Base-by-base conservation (phyloP, 2,888 invertebrate genomes). In the Patella caerulea region DNA sequence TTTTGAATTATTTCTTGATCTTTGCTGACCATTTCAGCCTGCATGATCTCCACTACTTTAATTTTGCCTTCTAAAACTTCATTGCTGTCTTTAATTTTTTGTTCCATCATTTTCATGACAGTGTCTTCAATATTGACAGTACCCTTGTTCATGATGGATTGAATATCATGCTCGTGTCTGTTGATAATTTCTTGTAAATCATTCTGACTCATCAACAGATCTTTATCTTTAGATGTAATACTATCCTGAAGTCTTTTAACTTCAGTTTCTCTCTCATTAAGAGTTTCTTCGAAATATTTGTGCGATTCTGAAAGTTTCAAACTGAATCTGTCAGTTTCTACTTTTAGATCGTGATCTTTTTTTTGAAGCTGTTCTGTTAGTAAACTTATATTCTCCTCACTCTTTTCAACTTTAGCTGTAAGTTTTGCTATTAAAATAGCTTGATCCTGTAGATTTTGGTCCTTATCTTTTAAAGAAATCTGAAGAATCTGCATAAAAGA, bases 401-500 rank as follows among this genome's bases (percentile, higher is more conserved):
- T 87, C 14, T 74, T 78, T 80, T 90, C 89, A 9, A 90, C 86
- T 79, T 88, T 88, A 15, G 83, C 79, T 0, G 89, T 89, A 24
- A 91, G 86, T 81, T 88, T 89, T 24, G 86, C 81, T 45, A 90
- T 86, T 56, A 89, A 81, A 34, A 83, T 54, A 12, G 85, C 83
- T 72, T 88, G 89, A 73, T 87, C 87, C 24, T 84, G 81, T 3
- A 89, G 75, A 56, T 79, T 85, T 76, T 88, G 84, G 69, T 88
- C 89, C 76, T 88, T 87, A 72, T 90, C 89, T 79, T 85, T 84
- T 7, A 90, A 85, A 17, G 86, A 82, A 12, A 81, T 81, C 78
- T 90, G 90, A n/a, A 91, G 75, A 17, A 91, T 84, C 90, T 90
- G 82, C 94, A 78, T 71, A 73, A 69, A 79, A 19, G 45, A 45